Conservation (phyloP, 2,113 vertebrate genomes). For the Eclectus roratus region DNA sequence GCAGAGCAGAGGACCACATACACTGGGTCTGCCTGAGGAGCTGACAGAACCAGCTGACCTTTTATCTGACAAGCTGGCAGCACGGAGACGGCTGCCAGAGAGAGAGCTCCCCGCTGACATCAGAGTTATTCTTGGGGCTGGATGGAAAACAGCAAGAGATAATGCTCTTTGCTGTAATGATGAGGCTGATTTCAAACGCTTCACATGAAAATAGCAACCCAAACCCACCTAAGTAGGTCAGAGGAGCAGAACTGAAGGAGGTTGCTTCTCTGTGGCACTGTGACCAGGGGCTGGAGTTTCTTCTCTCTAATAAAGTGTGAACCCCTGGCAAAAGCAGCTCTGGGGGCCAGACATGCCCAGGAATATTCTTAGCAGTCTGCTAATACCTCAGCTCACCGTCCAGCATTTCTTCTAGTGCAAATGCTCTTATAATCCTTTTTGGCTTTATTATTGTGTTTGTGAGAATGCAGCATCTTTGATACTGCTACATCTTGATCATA, state of each 20-base stretch:
- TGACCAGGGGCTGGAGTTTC: background rate
- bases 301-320: background rate
- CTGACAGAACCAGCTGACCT: constrained; percentile 25
- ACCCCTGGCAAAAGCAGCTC: background rate
- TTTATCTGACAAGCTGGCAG: constrained; percentile 48
- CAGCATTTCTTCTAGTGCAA: background rate
- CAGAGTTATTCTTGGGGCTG: constrained; percentile 64
- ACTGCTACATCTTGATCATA: background rate
- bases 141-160: constrained; percentile 21
- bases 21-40: background rate
- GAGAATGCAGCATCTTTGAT: background rate
- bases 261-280: background rate
- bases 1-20: background rate
- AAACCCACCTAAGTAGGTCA: background rate
- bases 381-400: background rate
- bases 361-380: background rate
- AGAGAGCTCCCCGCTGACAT: constrained; percentile 43
- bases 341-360: background rate
- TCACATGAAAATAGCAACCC: constrained; percentile 14
- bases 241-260: background rate
- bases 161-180: constrained; percentile 37
- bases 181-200: constrained; percentile 40
- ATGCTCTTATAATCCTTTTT: background rate
- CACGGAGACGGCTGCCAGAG: constrained; percentile 5
- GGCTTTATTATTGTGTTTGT: background rate